phyloP scores from a whole-genome alignment of 2,113 vertebrate genomes.

The Leucoraja erinaceus region DNA sequence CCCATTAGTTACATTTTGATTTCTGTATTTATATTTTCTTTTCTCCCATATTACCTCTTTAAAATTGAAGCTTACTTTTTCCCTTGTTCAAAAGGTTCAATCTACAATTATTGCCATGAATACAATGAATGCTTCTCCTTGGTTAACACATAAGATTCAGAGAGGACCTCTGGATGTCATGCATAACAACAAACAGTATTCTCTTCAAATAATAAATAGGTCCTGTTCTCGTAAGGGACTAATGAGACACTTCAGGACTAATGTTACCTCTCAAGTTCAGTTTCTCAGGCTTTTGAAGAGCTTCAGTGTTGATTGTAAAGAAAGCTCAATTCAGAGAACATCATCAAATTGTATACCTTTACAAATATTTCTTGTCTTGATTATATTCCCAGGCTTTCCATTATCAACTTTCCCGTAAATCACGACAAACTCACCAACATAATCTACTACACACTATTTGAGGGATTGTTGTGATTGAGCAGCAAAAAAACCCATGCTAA shows the following conservation, averaged over 20 bases:
- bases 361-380: constrained; percentile 16
- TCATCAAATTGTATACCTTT: constrained; percentile 1
- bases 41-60: no score
- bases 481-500: background rate
- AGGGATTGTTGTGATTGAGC: background rate
- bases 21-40: no score
- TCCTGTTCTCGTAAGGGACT: background rate
- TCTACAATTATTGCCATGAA: no score
- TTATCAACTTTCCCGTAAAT: background rate
- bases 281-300: constrained; percentile 16
- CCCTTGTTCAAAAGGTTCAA: no score
- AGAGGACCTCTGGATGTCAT: background rate
- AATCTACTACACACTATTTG: background rate
- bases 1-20: no score
- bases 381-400: constrained; percentile 6
- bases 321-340: background rate
- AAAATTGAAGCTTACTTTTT: no score
- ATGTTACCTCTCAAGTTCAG: constrained; percentile 16
- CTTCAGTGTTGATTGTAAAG: constrained; percentile 1
- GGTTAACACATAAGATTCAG: no score
- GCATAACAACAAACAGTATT: background rate
- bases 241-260: constrained; percentile 28
- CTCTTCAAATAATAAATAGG: constrained; percentile 10
- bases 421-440: background rate
- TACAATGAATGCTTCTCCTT: no score